Evolutionary conservation across 1,140 invertebrate genomes (phyloP), one percentile per base, ranked within the genome.

Genomic region (Aphidius ervi): DNA sequence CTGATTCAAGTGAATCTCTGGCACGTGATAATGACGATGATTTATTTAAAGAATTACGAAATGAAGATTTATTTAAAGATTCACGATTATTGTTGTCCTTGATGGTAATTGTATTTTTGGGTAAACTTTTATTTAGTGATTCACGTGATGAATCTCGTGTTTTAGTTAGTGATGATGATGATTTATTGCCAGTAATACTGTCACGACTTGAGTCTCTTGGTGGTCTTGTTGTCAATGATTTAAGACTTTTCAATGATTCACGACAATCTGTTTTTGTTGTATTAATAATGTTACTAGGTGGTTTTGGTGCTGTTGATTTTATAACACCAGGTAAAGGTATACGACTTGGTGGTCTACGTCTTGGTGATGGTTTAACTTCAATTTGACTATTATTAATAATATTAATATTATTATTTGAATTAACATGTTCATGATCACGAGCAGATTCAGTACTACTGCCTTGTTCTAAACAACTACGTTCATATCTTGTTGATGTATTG

Each of bases 361-460:
- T 81, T 6, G 74, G 80, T 66, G 81, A 83, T 56, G 79, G 84
- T 64, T 81, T 82, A 43, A 74, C 57, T 72, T 76, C 74, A 61
- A 70, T 53, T 61, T 57, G 56, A 68, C 60, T 48, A 68, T 62
- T 31, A 31, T 31, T 31, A 31, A 3, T 31, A 4, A 31, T 31
- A 4, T 31, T 31, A 31, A 31, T 31, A 31, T 31, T 31, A 31
- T 31, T 31, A 31, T 65, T 49, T 65, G 58, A 61, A 59, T 46
- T 40, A 40, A 43, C 9, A n/a, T 65, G 58, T 46, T 70, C 64
- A 59, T 84, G 84, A 66, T 86, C 84, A 56, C 85, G 85, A 4
- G 85, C 86, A 45, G 84, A 86, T 63, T 85, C 83, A 4, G 85
- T 85, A 61, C 83, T 84, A 66, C 84, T 86, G 40, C 79, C 83